These are phyloP conservation scores for Suncus etruscus DNA, from an alignment of 2,113 vertebrate species.

Conservation along the genomic window DNA sequence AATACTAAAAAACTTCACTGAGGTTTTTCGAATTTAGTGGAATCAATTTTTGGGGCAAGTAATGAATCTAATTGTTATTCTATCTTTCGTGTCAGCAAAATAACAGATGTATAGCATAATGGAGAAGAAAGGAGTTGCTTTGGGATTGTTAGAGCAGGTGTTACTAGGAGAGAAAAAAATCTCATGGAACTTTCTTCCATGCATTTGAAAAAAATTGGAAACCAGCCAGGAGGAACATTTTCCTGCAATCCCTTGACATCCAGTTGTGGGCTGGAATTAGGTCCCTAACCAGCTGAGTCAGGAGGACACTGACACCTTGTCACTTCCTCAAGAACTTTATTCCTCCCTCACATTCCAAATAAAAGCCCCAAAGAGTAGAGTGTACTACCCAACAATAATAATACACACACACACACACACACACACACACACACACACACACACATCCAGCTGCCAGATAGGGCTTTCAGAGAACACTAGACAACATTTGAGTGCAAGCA, in stretches of 20 bases:
- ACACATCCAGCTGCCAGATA: constrained; percentile 79
- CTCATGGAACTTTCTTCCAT: constrained; percentile 85
- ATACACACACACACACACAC: background rate
- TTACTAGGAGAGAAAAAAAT: constrained; percentile 75
- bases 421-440: background rate
- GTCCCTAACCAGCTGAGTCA: constrained; percentile 85
- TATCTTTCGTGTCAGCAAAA: constrained; percentile 87
- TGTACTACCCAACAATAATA: background rate
- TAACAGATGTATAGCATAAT: constrained; percentile 87
- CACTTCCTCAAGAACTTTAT: constrained; percentile 79
- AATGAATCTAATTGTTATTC: constrained; percentile 85
- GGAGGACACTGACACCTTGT: constrained; percentile 85
- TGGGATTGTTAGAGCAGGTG: constrained; percentile 88
- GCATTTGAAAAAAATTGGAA: constrained; percentile 85
- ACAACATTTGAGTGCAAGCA: constrained; percentile 51
- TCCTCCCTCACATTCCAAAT: constrained; percentile 49
- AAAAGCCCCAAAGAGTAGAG: constrained; percentile 59
- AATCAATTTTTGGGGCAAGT: constrained; percentile 80
- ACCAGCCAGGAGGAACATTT: constrained; percentile 79
- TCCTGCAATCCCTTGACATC: constrained; percentile 82
- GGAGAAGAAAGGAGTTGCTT: constrained; percentile 72
- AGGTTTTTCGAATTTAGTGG: constrained; percentile 77
- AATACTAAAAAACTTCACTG: constrained; percentile 50
- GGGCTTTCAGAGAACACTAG: constrained; percentile 61
- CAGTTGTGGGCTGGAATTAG: constrained; percentile 87